These are phyloP conservation scores for Melanotaenia maccullochi DNA, from an alignment of 2,797 vertebrate genomes.

Conservation along the genomic window DNA sequence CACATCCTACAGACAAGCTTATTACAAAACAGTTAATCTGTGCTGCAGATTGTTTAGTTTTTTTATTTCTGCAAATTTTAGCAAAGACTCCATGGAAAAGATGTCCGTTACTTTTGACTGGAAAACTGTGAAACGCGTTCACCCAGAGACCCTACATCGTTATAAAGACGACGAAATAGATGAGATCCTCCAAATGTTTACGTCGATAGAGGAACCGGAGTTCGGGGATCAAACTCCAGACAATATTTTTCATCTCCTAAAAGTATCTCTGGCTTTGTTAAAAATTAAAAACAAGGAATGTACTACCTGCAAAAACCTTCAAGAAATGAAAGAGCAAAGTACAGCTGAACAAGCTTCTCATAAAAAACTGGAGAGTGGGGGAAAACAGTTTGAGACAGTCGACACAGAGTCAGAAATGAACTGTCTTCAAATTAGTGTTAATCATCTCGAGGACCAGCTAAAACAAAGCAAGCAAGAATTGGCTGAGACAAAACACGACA, in stretches of 20 bases:
- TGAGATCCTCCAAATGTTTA: neutral
- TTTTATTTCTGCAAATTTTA: neutral
- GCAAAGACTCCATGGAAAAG: neutral
- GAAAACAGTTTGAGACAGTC: neutral
- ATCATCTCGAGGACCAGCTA: neutral
- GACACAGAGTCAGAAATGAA: neutral
- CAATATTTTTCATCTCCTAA: neutral
- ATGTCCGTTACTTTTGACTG: neutral
- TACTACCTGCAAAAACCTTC: neutral
- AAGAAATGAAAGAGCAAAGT: neutral
- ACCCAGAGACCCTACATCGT: neutral
- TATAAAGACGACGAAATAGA: neutral
- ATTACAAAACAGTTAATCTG: too few species aligned
- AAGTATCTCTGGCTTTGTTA: conserved; percentile 5
- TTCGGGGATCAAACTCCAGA: neutral
- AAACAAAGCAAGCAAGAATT: neutral
- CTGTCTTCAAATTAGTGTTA: too few species aligned
- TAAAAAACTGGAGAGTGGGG: neutral
- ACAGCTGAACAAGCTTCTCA: neutral
- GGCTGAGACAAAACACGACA: neutral
- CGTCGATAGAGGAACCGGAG: neutral
- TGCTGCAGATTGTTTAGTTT: neutral
- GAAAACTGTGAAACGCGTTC: neutral
- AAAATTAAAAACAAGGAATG: neutral
- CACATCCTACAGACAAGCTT: too few species aligned